These are phyloP conservation scores for Pogona vitticeps DNA, from an alignment of 2,113 vertebrate genomes.

Conservation along the genomic window DNA sequence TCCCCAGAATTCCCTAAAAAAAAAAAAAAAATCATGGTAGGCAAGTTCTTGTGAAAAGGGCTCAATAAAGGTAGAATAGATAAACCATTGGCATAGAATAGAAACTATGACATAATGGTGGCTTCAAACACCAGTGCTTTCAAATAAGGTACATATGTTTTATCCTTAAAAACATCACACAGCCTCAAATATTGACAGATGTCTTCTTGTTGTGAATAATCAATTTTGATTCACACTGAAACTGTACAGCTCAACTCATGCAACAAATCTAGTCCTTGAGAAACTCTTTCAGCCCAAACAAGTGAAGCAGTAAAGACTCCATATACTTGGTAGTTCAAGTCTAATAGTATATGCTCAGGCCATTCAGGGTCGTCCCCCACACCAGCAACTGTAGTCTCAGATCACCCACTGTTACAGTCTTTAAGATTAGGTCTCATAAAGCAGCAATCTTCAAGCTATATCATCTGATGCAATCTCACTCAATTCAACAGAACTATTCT, in stretches of 20 bases:
- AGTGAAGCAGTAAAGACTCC: constrained; percentile 2
- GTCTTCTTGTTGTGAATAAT: neutral
- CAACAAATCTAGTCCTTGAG: constrained; percentile 14
- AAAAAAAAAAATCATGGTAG: neutral
- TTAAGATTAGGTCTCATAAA: neutral
- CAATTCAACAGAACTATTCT: constrained; percentile 21
- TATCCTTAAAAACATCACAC: neutral
- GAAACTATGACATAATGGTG: neutral
- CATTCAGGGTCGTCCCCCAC: neutral
- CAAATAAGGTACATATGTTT: neutral
- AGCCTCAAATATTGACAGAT: neutral
- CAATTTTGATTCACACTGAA: neutral
- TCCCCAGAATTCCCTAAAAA: neutral
- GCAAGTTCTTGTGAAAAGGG: neutral
- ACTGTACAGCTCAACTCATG: neutral
- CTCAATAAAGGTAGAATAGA: neutral
- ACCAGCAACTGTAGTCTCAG: constrained; percentile 3
- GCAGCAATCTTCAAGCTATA: neutral
- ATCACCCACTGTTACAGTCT: neutral
- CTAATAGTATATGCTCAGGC: neutral
- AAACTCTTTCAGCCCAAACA: constrained; percentile 1
- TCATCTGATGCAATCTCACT: neutral
- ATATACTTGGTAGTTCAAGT: constrained; percentile 4
- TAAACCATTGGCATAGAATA: neutral
- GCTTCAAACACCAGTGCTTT: neutral